A percentile compares a stretch with the other conserved stretches of the same genome.
phyloP scores from a whole-genome alignment of 53 echinoderm and acorn worm genomes.

The Glandiceps talaboti region DNA sequence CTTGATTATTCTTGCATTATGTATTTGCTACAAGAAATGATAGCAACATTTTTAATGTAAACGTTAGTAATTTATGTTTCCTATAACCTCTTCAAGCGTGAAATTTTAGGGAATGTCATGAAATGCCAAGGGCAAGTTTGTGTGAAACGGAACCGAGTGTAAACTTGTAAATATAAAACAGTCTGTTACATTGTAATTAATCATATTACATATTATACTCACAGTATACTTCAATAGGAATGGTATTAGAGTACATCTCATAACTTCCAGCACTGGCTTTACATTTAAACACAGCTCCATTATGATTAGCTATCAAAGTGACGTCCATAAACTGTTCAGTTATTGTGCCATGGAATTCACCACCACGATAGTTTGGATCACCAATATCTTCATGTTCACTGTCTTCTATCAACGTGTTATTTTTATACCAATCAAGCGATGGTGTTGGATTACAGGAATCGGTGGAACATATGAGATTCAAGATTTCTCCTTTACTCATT shows the following conservation, averaged over 20 bases:
- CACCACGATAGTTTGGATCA: too few relatives aligned
- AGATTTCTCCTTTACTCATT: not conserved
- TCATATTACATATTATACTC: too few relatives aligned
- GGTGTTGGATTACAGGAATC: not conserved
- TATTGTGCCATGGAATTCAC: not conserved
- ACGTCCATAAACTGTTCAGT: not conserved
- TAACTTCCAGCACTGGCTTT: not conserved
- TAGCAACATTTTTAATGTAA: too few relatives aligned
- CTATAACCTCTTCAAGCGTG: too few relatives aligned
- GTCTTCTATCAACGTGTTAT: not conserved
- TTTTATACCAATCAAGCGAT: not conserved
- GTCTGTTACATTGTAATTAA: too few relatives aligned
- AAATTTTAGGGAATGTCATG: too few relatives aligned
- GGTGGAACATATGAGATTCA: not conserved
- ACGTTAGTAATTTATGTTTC: too few relatives aligned
- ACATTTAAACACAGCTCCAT: not conserved
- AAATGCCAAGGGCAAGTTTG: too few relatives aligned
- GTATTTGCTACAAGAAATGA: too few relatives aligned
- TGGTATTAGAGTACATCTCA: not conserved
- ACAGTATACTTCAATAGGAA: not conserved
- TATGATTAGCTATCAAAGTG: not conserved
- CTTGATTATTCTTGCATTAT: too few relatives aligned
- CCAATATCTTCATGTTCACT: not conserved
- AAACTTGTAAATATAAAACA: too few relatives aligned
- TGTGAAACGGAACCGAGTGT: too few relatives aligned